A percentile compares a stretch with the other conserved stretches of the same genome.
These are phyloP conservation scores for Gavia stellata DNA, from an alignment of 2,113 vertebrate species.

Conservation along the genomic window DNA sequence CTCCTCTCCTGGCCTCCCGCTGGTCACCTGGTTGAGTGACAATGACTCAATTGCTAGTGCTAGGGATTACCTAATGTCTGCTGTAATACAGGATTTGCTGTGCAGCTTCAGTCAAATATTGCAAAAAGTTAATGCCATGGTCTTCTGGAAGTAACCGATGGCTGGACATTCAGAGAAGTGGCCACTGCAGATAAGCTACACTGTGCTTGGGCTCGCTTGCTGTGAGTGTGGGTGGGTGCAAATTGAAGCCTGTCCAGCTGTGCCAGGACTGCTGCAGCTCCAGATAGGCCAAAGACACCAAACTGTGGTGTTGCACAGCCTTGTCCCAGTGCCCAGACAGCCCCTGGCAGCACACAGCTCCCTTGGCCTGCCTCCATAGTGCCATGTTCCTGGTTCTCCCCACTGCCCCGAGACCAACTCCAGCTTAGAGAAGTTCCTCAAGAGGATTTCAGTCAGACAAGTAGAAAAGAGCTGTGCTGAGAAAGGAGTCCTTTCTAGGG, in stretches of 20 bases:
- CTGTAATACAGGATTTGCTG: neutral
- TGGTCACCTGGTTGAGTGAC: neutral
- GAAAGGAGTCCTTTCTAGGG: neutral
- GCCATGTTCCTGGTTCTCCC: neutral
- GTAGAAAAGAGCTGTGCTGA: neutral
- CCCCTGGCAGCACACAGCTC: neutral
- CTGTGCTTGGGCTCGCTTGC: accelerated
- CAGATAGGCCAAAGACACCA: neutral
- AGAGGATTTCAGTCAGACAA: neutral
- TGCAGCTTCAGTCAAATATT: neutral
- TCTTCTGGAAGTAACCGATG: neutral
- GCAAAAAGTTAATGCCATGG: neutral
- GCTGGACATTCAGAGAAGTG: neutral
- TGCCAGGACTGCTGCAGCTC: neutral
- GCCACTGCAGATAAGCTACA: neutral
- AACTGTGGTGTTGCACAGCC: neutral
- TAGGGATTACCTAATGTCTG: neutral
- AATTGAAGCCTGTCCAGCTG: neutral
- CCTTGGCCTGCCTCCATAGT: neutral
- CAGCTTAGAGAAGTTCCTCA: accelerated
- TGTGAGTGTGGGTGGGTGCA: neutral
- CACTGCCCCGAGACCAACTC: neutral
- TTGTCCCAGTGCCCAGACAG: neutral
- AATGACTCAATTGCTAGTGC: neutral
- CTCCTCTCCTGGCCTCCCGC: neutral